These are phyloP conservation scores for Glaucopsyche alexis DNA, from an alignment of 2,888 invertebrate genomes.

Conservation along the genomic window DNA sequence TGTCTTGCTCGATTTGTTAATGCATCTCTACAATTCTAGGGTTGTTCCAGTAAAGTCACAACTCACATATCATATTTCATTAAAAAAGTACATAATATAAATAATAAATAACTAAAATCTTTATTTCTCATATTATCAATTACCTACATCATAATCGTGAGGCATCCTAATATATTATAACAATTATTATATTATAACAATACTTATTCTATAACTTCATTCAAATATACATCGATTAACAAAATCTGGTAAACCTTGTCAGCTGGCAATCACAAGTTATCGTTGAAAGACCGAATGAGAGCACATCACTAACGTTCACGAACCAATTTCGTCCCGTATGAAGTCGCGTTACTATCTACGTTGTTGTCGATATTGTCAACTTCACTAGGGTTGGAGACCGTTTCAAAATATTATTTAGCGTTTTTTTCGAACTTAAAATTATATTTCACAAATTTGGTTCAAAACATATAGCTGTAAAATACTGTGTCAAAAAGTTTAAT, in stretches of 20 bases:
- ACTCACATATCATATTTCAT: background rate
- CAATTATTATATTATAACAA: too few species aligned
- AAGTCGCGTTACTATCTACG: conserved; percentile 1
- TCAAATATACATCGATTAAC: background rate
- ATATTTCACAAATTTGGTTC: background rate
- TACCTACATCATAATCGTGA: too few species aligned
- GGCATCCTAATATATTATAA: too few species aligned
- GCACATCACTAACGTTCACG: background rate
- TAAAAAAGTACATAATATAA: too few species aligned
- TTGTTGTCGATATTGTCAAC: conserved; percentile 17
- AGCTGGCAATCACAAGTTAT: conserved; percentile 6
- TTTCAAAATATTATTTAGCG: too few species aligned
- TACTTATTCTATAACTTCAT: too few species aligned
- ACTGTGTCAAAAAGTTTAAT: too few species aligned
- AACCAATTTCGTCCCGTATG: conserved; percentile 4
- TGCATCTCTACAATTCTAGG: conserved; percentile 45
- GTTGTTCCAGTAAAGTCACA: conserved; percentile 37
- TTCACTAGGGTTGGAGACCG: background rate
- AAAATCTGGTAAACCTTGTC: background rate
- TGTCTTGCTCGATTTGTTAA: conserved; percentile 55
- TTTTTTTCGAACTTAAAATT: too few species aligned
- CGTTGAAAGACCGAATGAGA: background rate
- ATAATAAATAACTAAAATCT: too few species aligned
- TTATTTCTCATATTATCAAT: too few species aligned
- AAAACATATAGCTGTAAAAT: too few species aligned